phyloP scores from a whole-genome alignment of 2,888 invertebrate genomes.

The Agonopterix arenella region DNA sequence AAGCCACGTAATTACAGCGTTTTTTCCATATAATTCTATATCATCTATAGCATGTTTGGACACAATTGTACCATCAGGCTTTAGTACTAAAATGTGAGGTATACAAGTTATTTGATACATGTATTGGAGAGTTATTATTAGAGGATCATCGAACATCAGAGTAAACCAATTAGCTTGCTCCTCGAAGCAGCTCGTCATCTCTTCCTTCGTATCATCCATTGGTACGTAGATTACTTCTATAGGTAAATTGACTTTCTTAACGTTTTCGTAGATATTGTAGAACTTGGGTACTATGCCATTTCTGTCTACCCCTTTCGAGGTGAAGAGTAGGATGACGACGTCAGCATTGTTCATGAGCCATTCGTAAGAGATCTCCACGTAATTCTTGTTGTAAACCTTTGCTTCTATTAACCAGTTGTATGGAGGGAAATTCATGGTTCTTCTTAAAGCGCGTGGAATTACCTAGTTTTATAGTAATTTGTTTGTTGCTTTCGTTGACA shows the following conservation, averaged over 20 bases:
- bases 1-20: conserved; percentile 57
- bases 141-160: conserved; percentile 39
- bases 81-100: conserved; percentile 44
- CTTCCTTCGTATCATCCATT: conserved; percentile 40
- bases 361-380: conserved; percentile 23
- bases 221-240: conserved; percentile 61
- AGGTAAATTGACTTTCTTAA: conserved; percentile 52
- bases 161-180: conserved; percentile 66
- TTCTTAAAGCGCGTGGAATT: no score
- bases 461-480: no score
- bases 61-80: conserved; percentile 40
- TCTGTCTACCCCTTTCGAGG: conserved; percentile 40
- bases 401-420: conserved; percentile 47
- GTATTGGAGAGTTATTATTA: conserved; percentile 36
- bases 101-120: conserved; percentile 46
- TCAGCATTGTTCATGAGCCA: conserved; percentile 51
- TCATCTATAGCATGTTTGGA: conserved; percentile 47
- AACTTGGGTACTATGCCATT: conserved; percentile 45
- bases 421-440: conserved; percentile 5
- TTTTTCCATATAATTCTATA: conserved; percentile 49
- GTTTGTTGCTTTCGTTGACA: no score
- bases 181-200: conserved; percentile 22
- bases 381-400: conserved; percentile 39
- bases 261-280: conserved; percentile 50
- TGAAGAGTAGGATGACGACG: conserved; percentile 46